Evolutionary conservation across 2,113 vertebrate genomes (phyloP), one percentile per base, ranked within the genome.

Genomic region (Recurvirostra avosetta): DNA sequence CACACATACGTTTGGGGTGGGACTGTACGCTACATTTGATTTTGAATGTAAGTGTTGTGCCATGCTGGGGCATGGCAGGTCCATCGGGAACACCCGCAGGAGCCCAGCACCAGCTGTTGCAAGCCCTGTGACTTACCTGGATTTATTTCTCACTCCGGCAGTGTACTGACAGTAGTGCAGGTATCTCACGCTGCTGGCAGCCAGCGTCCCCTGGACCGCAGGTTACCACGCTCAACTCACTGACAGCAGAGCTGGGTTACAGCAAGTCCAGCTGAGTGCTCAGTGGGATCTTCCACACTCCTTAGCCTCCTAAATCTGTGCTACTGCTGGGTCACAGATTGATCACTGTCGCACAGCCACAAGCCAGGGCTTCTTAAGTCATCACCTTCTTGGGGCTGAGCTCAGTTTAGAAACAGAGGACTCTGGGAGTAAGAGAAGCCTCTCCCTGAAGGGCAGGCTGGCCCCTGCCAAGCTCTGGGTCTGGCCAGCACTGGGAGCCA

Each of bases 41-140:
- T 84, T 66, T 38, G 27, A 71, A 75, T 40, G 40, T 32, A 32
- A 65, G 72, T 1, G 1, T 25, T 2, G 1, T n/a, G 67, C 43
- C 61, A 30, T 0, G 0, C 77, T 70, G 55, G 7, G 13, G 27
- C 62, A 70, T 4, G 23, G 49, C 61, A 70, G 49, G 20, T 59
- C 66, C 56, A 32, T 7, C 0, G 0, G 40, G 67, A 74, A 36
- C 0, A 2, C 29, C 25, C 5, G 5, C 71, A 25, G 47, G n/a
- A 87, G 30, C 29, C 43, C 66, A 41, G 66, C 1, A 0, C 26
- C 49, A 73, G 59, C 52, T 12, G 0, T 17, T 45, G 40, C 41
- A 32, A 82, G 59, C 63, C 47, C 71, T 49, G 29, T 45, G 76
- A 34, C 26, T 68, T 30, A 41, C 14, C 12, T 1, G 1, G 89